phyloP scores from a whole-genome alignment of 2,113 vertebrate species.

The Campylomormyrus tamandua region DNA sequence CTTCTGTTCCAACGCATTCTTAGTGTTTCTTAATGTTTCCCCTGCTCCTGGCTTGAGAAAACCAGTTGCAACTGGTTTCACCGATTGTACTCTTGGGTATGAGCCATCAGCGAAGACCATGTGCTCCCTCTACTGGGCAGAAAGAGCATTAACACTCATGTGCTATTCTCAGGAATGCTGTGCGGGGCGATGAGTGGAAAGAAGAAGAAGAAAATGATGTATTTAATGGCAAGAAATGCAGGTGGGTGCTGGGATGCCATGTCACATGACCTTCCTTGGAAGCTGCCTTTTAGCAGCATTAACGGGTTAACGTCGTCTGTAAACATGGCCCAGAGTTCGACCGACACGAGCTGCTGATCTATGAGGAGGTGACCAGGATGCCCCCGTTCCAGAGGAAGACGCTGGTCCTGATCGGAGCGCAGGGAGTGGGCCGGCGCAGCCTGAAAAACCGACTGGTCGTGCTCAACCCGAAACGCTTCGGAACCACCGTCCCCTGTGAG shows the following conservation, averaged over 20 bases:
- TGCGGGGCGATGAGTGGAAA: slow-evolving; percentile 89
- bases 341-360: slow-evolving; percentile 95
- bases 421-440: slow-evolving; percentile 92
- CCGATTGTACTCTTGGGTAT: background rate
- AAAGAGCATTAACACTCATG: slow-evolving; percentile 21
- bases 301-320: background rate
- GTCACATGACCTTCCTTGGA: background rate
- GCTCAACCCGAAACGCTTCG: slow-evolving; percentile 80
- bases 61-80: background rate
- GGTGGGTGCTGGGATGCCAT: slow-evolving; percentile 50
- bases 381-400: slow-evolving; percentile 96
- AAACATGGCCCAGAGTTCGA: slow-evolving; percentile 75
- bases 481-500: slow-evolving; percentile 94
- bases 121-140: slow-evolving; percentile 39
- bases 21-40: background rate
- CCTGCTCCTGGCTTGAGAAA: slow-evolving; percentile 9
- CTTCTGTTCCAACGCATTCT: background rate
- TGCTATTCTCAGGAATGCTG: slow-evolving; percentile 72
- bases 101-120: slow-evolving; percentile 4
- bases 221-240: slow-evolving; percentile 94
- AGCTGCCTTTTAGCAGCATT: background rate
- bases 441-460: slow-evolving; percentile 93
- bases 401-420: slow-evolving; percentile 89
- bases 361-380: slow-evolving; percentile 94
- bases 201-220: slow-evolving; percentile 99